Evolutionary conservation across 2,797 vertebrate species (phyloP), one percentile per base, ranked within the genome.

Genomic region (Microcaecilia unicolor): DNA sequence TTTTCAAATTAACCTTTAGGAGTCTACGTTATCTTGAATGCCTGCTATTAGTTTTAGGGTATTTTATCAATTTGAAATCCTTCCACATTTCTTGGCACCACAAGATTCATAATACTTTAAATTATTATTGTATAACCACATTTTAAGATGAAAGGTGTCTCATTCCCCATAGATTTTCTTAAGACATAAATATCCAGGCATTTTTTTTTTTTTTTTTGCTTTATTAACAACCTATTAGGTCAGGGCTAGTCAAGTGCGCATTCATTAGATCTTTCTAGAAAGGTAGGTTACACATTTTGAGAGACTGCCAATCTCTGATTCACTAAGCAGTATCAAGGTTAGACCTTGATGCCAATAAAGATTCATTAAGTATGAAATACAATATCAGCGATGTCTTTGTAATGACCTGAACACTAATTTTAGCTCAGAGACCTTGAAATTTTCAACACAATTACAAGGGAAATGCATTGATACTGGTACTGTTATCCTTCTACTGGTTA

Each of bases 291-390:
- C 18, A 29, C 37, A 35, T 28, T 37, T n/a, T 7, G 12, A 17
- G 15, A 38, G 14, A 17, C 32, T 57, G 58, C 37, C 61, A 77
- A 59, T 28, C 39, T 48, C 35, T 61, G 55, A 70, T 59, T 78
- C 58, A 70, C 32, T 60, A 34, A 28, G 19, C 41, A 57, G 43
- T 64, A 43, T 47, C 74, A 80, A 77, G 68, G 70, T 78, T 61
- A 74, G 58, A 68, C 33, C 37, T 57, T 24, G 4, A 25, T 67
- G 62, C 67, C 74, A 77, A 72, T 68, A 63, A 72, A 79, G 65
- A 70, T 67, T 76, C 62, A 78, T 78, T 74, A 78, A 59, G 30
- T 58, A 67, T 48, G 61, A 70, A 79, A 61, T 47, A 59, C 54
- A 56, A 19, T 58, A 54, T 73, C 70, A 72, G 70, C 67, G 67